Percentiles rank a stretch among this genome's conserved stretches.
phyloP scores from a whole-genome alignment of 2,113 vertebrate genomes.

The Andinoacara biseriatus region DNA sequence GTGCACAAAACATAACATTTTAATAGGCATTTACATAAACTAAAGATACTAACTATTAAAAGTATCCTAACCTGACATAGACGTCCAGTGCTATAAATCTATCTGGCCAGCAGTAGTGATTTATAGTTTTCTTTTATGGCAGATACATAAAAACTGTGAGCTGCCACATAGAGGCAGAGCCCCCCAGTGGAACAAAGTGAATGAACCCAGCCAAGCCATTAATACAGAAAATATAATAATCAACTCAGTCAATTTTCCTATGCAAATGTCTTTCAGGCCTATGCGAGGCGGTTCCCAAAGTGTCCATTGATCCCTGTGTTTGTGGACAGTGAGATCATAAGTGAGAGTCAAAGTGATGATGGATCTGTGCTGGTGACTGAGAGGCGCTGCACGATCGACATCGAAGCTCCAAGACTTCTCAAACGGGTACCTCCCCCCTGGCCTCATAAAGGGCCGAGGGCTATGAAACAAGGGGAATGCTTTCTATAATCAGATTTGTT shows the following conservation, averaged over 20 bases:
- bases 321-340: slow-evolving; percentile 89
- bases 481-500: not conserved
- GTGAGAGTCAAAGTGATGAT: slow-evolving; percentile 86
- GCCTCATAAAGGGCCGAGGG: not conserved
- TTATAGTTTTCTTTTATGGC: not conserved
- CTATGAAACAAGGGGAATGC: not conserved
- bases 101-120: not conserved
- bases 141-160: not conserved
- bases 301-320: slow-evolving; percentile 96
- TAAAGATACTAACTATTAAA: not conserved
- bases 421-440: slow-evolving; percentile 85
- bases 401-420: slow-evolving; percentile 91
- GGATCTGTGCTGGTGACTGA: slow-evolving; percentile 83
- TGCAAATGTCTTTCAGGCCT: slow-evolving; percentile 81
- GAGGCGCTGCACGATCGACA: slow-evolving; percentile 91
- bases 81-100: not conserved
- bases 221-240: not conserved
- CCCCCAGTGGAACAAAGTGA: not conserved
- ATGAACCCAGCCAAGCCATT: not conserved
- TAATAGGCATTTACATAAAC: slow-evolving; percentile 2
- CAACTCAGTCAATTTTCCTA: not conserved
- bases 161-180: not conserved
- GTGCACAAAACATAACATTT: slow-evolving; percentile 1
- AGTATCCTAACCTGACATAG: not conserved
- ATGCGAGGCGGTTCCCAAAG: slow-evolving; percentile 91